phyloP scores from a whole-genome alignment of 2,113 vertebrate genomes.

The Lanius collurio region DNA sequence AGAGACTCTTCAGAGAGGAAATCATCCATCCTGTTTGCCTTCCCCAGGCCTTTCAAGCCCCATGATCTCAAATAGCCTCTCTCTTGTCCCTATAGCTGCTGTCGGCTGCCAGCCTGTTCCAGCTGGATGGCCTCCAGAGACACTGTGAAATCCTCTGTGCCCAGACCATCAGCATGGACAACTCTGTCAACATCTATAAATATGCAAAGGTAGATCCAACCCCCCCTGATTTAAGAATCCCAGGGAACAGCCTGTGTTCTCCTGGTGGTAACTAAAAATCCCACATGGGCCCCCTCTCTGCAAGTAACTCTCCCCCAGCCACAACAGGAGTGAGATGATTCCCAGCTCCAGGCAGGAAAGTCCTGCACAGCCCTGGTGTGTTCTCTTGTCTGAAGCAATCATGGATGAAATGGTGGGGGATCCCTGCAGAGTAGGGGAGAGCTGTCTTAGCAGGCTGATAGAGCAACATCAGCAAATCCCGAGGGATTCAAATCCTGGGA shows the following conservation, averaged over 20 bases:
- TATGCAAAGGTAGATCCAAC: constrained; percentile 85
- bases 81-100: constrained; percentile 76
- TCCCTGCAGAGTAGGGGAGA: background rate
- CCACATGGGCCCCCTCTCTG: background rate
- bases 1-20: background rate
- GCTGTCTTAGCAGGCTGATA: background rate
- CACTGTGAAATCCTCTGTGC: constrained; percentile 94
- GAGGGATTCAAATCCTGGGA: background rate
- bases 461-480: background rate
- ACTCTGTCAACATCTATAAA: constrained; percentile 89
- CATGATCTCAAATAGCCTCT: background rate
- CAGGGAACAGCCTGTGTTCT: fast-evolving
- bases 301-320: background rate
- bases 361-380: background rate
- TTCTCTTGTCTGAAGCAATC: background rate
- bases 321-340: fast-evolving
- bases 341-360: background rate
- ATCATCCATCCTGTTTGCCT: background rate
- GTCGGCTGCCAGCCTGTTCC: constrained; percentile 89
- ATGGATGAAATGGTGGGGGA: background rate
- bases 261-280: background rate
- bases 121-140: constrained; percentile 87
- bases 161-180: constrained; percentile 85
- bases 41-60: background rate
- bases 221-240: no score